These are phyloP conservation scores for Sarcophaga subvicina DNA, from an alignment of 2,888 invertebrate species.

Conservation along the genomic window DNA sequence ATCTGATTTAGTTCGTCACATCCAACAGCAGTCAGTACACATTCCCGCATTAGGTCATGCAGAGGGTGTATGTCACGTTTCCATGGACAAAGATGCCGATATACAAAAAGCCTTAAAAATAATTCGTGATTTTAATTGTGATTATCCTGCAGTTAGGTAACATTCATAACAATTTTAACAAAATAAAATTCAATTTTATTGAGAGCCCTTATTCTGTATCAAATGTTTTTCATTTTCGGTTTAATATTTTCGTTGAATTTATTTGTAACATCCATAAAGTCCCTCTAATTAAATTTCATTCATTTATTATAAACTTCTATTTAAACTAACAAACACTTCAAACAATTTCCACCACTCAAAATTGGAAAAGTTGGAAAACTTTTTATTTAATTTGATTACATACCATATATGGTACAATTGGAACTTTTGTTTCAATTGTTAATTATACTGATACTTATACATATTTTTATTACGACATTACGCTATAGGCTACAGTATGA, in stretches of 20 bases:
- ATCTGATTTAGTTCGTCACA: constrained; percentile 93
- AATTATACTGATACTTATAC: too few species aligned
- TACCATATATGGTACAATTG: too few species aligned
- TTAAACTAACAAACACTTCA: constrained; percentile 41
- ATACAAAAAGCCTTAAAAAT: constrained; percentile 92
- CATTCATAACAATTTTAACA: neutral
- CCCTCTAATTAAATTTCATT: constrained; percentile 38
- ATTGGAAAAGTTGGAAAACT: constrained; percentile 38
- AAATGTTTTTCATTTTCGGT: too few species aligned
- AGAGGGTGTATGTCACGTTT: constrained; percentile 99
- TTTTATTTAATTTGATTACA: too few species aligned
- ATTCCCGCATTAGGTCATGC: constrained; percentile 99
- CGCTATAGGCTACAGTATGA: too few species aligned
- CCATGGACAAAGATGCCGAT: constrained; percentile 96
- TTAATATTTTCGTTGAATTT: too few species aligned
- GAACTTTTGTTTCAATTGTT: too few species aligned
- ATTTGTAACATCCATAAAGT: neutral
- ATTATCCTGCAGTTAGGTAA: constrained; percentile 91
- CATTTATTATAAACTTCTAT: constrained; percentile 28
- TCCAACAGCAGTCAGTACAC: constrained; percentile 93
- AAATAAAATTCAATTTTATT: neutral
- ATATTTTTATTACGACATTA: too few species aligned
- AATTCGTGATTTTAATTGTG: constrained; percentile 97
- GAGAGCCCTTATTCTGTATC: too few species aligned
- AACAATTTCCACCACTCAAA: constrained; percentile 42